Evolutionary conservation across 2,113 vertebrate species (phyloP).

Genomic region (Leptocoma aspasia): DNA sequence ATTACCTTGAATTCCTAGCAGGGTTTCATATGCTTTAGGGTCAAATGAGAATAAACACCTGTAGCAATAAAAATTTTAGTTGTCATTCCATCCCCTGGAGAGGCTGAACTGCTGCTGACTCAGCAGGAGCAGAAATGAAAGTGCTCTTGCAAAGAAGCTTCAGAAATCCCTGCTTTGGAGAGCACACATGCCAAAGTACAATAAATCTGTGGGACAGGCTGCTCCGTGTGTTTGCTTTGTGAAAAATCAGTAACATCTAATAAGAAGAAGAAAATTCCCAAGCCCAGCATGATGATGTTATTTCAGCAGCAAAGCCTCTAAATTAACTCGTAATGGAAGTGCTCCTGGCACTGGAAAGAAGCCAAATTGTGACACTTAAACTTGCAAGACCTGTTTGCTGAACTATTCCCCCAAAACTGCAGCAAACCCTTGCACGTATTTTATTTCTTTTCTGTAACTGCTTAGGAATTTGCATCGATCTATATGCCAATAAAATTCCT

Average conservation of each 20-base stretch:
- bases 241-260: not conserved
- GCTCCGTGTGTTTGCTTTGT: not conserved
- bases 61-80: not conserved
- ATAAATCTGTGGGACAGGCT: not conserved
- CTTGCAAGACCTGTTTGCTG: not conserved
- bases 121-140: not conserved
- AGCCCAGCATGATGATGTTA: not conserved
- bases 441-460: not conserved
- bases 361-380: not conserved
- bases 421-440: accelerated
- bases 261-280: not conserved
- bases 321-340: not conserved
- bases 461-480: not conserved
- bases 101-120: slow-evolving; percentile 11
- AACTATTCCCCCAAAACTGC: not conserved
- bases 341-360: not conserved
- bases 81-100: not conserved
- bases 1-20: not conserved
- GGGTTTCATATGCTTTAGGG: not conserved
- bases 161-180: not conserved
- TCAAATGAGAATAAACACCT: slow-evolving; percentile 38
- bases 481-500: not conserved
- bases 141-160: not conserved
- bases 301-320: not conserved
- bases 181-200: not conserved